Percentiles rank a stretch among this genome's conserved stretches.
These are phyloP conservation scores for Ophion ellenae DNA, from an alignment of 2,888 invertebrate species.

Conservation along the genomic window DNA sequence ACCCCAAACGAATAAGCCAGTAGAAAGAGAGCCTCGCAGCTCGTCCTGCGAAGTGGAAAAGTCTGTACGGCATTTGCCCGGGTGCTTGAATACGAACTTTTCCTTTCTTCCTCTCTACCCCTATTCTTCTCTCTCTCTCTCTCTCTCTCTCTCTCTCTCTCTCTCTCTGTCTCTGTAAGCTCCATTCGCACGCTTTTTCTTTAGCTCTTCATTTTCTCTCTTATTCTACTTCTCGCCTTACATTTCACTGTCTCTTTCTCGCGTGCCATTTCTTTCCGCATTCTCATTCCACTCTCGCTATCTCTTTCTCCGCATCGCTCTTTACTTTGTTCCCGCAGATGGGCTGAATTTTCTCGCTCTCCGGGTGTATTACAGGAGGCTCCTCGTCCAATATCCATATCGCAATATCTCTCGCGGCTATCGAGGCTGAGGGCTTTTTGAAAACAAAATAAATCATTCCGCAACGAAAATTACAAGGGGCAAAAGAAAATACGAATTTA, in stretches of 20 bases:
- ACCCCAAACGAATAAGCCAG: slow-evolving; percentile 53
- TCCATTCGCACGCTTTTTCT: slow-evolving; percentile 28
- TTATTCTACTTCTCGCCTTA: slow-evolving; percentile 27
- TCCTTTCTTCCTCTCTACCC: slow-evolving; percentile 42
- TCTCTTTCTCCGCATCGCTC: slow-evolving; percentile 6
- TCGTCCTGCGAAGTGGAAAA: slow-evolving; percentile 72
- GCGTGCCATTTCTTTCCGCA: slow-evolving; percentile 56
- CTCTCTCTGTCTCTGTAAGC: slow-evolving; percentile 13
- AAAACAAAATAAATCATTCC: background rate
- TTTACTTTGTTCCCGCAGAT: slow-evolving; percentile 41
- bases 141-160: slow-evolving; percentile 43
- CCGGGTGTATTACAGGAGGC: slow-evolving; percentile 12
- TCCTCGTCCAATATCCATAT: background rate
- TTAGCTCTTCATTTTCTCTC: slow-evolving; percentile 28
- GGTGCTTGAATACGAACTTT: slow-evolving; percentile 63
- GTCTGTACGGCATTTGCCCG: slow-evolving; percentile 75
- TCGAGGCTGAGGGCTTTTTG: slow-evolving; percentile 4
- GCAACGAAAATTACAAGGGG: too few relatives aligned
- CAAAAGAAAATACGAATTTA: too few relatives aligned
- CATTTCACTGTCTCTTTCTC: slow-evolving; percentile 52
- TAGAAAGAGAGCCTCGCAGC: slow-evolving; percentile 59
- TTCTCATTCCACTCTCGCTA: slow-evolving; percentile 49
- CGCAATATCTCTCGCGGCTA: background rate
- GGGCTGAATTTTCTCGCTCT: slow-evolving; percentile 33
- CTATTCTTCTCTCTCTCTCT: slow-evolving; percentile 34